phyloP scores from a whole-genome alignment of 2,888 invertebrate species.

The Hirtodrosophila cameraria region DNA sequence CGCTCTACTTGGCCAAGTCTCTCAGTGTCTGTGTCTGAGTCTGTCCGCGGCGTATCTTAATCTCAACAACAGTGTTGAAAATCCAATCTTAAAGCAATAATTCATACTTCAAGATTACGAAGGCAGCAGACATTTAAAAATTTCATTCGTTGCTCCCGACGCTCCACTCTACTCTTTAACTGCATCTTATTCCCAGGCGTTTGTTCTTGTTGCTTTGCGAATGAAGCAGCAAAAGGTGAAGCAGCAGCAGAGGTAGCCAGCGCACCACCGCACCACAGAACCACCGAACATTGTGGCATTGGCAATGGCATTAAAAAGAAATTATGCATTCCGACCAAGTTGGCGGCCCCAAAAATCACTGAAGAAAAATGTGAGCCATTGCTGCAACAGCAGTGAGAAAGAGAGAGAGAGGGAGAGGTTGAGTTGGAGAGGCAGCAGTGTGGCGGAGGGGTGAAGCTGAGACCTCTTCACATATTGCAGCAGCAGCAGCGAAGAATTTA shows the following conservation, averaged over 20 bases:
- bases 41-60: constrained; percentile 73
- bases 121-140: constrained; percentile 81
- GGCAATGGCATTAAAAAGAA: constrained; percentile 78
- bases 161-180: constrained; percentile 2
- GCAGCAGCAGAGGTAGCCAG: background rate
- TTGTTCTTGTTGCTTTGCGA: background rate
- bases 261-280: background rate
- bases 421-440: background rate
- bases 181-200: constrained; percentile 35
- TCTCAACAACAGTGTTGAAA: constrained; percentile 82
- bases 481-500: constrained; percentile 69
- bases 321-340: constrained; percentile 79
- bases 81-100: constrained; percentile 83
- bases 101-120: constrained; percentile 82
- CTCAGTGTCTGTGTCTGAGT: constrained; percentile 13
- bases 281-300: constrained; percentile 26
- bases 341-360: constrained; percentile 74
- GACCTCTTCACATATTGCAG: constrained; percentile 12
- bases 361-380: constrained; percentile 65
- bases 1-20: constrained; percentile 54
- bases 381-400: constrained; percentile 6
- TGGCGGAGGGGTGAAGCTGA: background rate
- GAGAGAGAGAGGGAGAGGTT: background rate
- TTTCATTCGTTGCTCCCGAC: constrained; percentile 47
- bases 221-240: constrained; percentile 10